Percentiles rank a stretch among this genome's conserved stretches.
These are phyloP conservation scores for Hermodice carunculata DNA, from an alignment of 2,888 invertebrate genomes.

Conservation along the genomic window DNA sequence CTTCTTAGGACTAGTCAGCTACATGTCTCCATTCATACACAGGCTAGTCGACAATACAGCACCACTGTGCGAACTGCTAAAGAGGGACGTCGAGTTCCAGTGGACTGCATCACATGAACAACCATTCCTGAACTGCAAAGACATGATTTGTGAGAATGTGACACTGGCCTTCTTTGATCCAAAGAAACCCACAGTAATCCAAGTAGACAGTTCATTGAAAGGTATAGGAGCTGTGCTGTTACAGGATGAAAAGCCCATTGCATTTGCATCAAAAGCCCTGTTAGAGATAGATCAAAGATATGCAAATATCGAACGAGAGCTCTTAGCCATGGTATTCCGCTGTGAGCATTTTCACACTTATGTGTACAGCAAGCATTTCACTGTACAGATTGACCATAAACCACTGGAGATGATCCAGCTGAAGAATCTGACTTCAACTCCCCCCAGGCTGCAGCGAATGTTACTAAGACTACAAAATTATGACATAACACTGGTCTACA, in stretches of 20 bases:
- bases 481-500: slow-evolving; percentile 20
- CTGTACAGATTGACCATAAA: slow-evolving; percentile 38
- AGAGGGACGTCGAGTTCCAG: slow-evolving; percentile 15
- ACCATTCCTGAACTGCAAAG: too few species aligned
- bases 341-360: slow-evolving; percentile 35
- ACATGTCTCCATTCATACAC: slow-evolving; percentile 34
- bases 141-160: too few species aligned
- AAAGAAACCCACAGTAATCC: too few species aligned
- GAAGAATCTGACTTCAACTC: slow-evolving; percentile 14
- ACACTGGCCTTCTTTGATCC: too few species aligned
- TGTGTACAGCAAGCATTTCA: slow-evolving; percentile 27
- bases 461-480: slow-evolving; percentile 33
- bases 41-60: slow-evolving; percentile 25
- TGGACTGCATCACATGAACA: too few species aligned
- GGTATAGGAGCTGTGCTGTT: slow-evolving; percentile 34
- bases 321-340: slow-evolving; percentile 32
- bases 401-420: slow-evolving; percentile 32
- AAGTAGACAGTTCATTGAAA: too few species aligned
- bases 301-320: slow-evolving; percentile 38
- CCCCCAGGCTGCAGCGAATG: slow-evolving; percentile 34
- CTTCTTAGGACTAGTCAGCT: slow-evolving; percentile 37
- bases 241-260: slow-evolving; percentile 35
- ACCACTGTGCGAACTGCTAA: slow-evolving; percentile 23
- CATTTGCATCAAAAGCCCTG: slow-evolving; percentile 39
- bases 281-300: slow-evolving; percentile 35